phyloP scores from a whole-genome alignment of 2,113 vertebrate genomes.

The Vireo altiloquus region DNA sequence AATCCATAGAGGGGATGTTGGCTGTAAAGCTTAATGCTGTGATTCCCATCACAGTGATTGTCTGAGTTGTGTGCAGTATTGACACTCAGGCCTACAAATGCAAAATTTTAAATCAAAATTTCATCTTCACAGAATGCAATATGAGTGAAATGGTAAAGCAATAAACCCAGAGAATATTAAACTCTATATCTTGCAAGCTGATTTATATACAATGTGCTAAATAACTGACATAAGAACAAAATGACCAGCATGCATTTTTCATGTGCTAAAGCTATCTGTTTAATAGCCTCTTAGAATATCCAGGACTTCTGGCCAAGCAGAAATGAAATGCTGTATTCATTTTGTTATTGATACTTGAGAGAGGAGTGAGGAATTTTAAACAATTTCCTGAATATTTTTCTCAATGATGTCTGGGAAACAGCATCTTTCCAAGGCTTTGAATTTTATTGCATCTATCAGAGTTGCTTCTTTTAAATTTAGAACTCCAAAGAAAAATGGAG shows the following conservation, averaged over 20 bases:
- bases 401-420: background rate
- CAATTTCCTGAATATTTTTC: background rate
- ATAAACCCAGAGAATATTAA: slow-evolving; percentile 34
- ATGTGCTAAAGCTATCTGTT: background rate
- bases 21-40: background rate
- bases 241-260: background rate
- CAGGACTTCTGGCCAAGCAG: background rate
- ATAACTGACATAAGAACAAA: slow-evolving; percentile 42
- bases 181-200: background rate
- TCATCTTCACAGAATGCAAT: background rate
- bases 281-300: background rate
- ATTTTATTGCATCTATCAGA: background rate
- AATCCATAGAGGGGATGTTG: background rate
- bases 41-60: background rate
- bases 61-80: background rate
- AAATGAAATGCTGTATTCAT: slow-evolving; percentile 35
- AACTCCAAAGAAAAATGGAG: background rate
- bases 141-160: slow-evolving; percentile 25
- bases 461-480: background rate
- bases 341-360: slow-evolving; percentile 11
- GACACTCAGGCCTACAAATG: background rate
- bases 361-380: background rate
- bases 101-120: slow-evolving; percentile 14
- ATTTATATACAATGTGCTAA: slow-evolving; percentile 26
- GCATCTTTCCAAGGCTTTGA: background rate